phyloP scores from a whole-genome alignment of 2,797 vertebrate genomes.

The Chanos chanos region DNA sequence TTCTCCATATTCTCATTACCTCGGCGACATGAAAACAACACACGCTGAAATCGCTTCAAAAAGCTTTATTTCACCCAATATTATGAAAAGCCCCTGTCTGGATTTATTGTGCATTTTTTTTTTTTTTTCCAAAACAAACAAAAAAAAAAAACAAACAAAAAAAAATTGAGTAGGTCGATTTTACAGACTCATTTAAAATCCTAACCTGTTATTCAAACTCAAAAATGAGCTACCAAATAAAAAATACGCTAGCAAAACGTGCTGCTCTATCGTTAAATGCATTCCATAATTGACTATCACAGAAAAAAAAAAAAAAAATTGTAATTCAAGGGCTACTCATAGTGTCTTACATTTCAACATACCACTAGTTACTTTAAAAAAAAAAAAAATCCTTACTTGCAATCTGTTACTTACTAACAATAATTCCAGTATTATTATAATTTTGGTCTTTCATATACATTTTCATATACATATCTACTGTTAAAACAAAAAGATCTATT shows the following conservation, averaged over 20 bases:
- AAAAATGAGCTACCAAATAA: constrained; percentile 62
- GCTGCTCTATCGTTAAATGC: constrained; percentile 66
- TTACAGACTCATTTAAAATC: constrained; percentile 37
- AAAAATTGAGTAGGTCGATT: constrained; percentile 47
- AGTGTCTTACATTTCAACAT: constrained; percentile 65
- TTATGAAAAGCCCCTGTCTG: constrained; percentile 39
- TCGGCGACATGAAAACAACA: background rate
- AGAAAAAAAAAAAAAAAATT: constrained; percentile 46
- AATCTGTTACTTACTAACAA: constrained; percentile 55
- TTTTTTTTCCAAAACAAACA: no score
- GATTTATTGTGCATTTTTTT: constrained; percentile 26
- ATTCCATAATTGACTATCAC: constrained; percentile 67
- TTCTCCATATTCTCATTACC: no score
- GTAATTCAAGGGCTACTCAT: constrained; percentile 58
- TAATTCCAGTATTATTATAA: constrained; percentile 62
- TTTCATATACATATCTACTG: constrained; percentile 63
- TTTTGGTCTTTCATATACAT: constrained; percentile 71
- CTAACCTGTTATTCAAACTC: constrained; percentile 42
- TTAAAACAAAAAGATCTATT: constrained; percentile 44
- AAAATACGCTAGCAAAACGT: constrained; percentile 46
- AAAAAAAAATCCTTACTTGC: constrained; percentile 51
- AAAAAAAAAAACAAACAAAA: background rate
- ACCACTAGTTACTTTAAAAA: constrained; percentile 58
- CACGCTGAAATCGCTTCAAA: constrained; percentile 19
- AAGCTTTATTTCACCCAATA: constrained; percentile 43